phyloP scores from a whole-genome alignment of 1,140 invertebrate genomes.

The Psix sp. region DNA sequence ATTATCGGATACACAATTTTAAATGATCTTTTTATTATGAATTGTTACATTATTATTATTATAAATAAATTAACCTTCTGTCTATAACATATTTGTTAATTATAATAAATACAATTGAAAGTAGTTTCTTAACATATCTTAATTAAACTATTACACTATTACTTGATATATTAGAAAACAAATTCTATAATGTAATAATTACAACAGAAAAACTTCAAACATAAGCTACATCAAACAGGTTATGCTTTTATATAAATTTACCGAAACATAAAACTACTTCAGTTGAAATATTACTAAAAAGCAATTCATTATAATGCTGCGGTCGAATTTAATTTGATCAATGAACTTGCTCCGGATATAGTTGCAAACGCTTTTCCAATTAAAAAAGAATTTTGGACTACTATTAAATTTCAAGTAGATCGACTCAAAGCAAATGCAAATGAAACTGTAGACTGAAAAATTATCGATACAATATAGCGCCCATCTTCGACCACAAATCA shows the following conservation, averaged over 20 bases:
- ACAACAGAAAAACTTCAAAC: background rate
- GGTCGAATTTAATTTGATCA: conserved; percentile 44
- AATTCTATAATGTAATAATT: too few species aligned
- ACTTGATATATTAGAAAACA: too few species aligned
- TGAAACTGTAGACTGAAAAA: conserved; percentile 7
- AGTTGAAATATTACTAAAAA: conserved; percentile 27
- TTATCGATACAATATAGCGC: conserved; percentile 4
- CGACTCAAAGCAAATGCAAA: background rate
- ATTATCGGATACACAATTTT: conserved; percentile 39
- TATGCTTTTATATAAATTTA: conserved; percentile 9
- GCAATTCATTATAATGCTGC: conserved; percentile 39
- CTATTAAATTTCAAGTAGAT: conserved; percentile 13
- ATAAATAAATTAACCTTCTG: too few species aligned
- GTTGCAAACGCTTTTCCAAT: conserved; percentile 1
- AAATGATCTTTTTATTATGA: too few species aligned
- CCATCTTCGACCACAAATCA: conserved; percentile 11
- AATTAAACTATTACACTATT: too few species aligned
- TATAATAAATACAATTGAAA: too few species aligned
- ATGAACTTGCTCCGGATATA: conserved; percentile 10
- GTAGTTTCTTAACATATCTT: too few species aligned
- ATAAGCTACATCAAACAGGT: conserved; percentile 1
- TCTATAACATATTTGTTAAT: too few species aligned
- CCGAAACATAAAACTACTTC: conserved; percentile 25
- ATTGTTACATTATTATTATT: too few species aligned
- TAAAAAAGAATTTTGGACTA: conserved; percentile 9